These are phyloP conservation scores for Apostichopus japonicus DNA, from an alignment of 35 echinoderm and acorn worm species.

Conservation along the genomic window DNA sequence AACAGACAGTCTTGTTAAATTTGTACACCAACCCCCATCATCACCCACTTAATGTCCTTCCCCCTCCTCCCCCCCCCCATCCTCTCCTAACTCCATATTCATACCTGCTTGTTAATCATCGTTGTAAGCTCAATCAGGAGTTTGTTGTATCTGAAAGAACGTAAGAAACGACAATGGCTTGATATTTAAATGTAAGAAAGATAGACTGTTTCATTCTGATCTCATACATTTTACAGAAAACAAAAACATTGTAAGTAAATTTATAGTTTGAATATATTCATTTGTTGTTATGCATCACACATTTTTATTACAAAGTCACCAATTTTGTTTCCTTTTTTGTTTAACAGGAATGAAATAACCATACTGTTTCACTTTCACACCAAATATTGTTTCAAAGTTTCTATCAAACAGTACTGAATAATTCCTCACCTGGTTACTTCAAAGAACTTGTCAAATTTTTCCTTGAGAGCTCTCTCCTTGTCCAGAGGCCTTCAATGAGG, in stretches of 20 bases:
- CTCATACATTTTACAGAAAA: no score
- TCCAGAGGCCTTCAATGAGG: constrained; percentile 16
- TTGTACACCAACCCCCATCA: background rate
- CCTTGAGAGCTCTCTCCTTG: constrained; percentile 52
- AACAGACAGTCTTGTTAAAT: background rate
- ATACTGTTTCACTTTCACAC: no score
- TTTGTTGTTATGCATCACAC: no score
- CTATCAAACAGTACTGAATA: no score
- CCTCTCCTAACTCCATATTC: background rate
- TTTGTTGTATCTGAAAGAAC: constrained; percentile 34
- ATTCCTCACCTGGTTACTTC: constrained; percentile 34
- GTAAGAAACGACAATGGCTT: background rate
- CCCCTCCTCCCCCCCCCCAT: background rate
- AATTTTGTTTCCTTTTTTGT: no score
- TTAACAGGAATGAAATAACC: no score
- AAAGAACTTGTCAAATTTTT: constrained; percentile 56
- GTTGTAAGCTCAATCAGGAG: constrained; percentile 32
- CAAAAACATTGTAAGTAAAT: no score
- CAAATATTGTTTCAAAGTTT: background rate
- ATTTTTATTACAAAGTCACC: no score
- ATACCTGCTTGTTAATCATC: constrained; percentile 50
- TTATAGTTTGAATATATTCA: no score
- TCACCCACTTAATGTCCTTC: no score
- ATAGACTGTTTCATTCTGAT: no score
- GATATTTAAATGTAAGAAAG: background rate